These are phyloP conservation scores for Chorisops tibialis DNA, from an alignment of 2,888 invertebrate species.

Conservation along the genomic window DNA sequence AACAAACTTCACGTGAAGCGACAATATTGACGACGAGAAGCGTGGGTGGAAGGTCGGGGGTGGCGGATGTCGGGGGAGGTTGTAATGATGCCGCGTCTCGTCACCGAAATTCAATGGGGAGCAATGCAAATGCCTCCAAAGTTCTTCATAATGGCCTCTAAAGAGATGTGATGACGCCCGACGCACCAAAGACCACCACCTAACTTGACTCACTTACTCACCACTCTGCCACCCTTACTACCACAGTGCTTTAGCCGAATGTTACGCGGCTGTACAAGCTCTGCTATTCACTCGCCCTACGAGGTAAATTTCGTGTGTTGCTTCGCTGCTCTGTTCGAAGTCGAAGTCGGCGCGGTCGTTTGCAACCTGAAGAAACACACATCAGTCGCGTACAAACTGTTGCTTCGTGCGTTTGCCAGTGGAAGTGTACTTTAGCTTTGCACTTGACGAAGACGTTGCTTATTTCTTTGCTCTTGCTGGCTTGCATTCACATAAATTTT, in stretches of 20 bases:
- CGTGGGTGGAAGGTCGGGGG: no score
- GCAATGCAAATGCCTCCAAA: no score
- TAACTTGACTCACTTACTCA: neutral
- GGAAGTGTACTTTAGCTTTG: neutral
- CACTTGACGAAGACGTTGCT: conserved; percentile 1
- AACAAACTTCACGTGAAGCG: no score
- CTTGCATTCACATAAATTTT: neutral
- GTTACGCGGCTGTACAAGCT: neutral
- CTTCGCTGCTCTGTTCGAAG: neutral
- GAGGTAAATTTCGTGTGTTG: neutral
- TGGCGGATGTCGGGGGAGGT: no score
- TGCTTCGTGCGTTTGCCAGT: conserved; percentile 46
- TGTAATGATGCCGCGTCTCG: no score
- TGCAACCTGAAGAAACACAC: conserved; percentile 37
- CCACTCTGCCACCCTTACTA: no score
- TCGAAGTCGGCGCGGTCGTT: conserved; percentile 18
- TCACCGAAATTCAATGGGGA: no score
- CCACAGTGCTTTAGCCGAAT: neutral
- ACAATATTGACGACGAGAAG: no score
- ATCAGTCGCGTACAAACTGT: conserved; percentile 52
- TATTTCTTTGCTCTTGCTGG: neutral
- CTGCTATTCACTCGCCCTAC: neutral
- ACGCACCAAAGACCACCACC: no score
- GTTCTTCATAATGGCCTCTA: no score
- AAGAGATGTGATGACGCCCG: no score